These are phyloP conservation scores for Crotophaga sulcirostris DNA, from an alignment of 2,113 vertebrate genomes.

Conservation along the genomic window DNA sequence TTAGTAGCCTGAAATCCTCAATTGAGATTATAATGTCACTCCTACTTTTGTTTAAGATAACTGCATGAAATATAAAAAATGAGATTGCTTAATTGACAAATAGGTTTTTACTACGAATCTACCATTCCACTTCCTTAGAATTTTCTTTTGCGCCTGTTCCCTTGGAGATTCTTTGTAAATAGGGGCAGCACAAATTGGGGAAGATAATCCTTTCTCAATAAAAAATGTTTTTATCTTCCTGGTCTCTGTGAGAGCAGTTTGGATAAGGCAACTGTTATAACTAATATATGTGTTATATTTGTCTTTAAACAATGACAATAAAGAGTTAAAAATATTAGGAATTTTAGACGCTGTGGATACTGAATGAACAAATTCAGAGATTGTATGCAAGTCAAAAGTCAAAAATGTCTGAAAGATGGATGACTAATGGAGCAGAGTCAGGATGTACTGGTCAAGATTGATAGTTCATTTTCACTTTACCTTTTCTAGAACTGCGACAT, in stretches of 20 bases:
- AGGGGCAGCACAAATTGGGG: background rate
- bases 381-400: background rate
- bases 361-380: background rate
- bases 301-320: background rate
- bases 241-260: background rate
- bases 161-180: background rate
- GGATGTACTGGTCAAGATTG: background rate
- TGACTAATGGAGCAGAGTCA: background rate
- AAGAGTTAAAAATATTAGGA: background rate
- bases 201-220: background rate
- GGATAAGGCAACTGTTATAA: background rate
- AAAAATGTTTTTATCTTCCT: background rate
- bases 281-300: background rate
- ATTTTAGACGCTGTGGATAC: background rate
- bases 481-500: background rate
- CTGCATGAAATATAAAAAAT: background rate
- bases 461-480: background rate
- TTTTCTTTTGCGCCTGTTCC: background rate
- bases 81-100: background rate
- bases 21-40: background rate
- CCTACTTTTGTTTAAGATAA: background rate
- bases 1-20: background rate
- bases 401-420: background rate
- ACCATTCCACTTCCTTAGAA: background rate
- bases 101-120: background rate